A percentile compares a stretch with the other conserved stretches of the same genome.
Conservation (phyloP, 2,797 vertebrate genomes). For the Sebastes alutus region DNA sequence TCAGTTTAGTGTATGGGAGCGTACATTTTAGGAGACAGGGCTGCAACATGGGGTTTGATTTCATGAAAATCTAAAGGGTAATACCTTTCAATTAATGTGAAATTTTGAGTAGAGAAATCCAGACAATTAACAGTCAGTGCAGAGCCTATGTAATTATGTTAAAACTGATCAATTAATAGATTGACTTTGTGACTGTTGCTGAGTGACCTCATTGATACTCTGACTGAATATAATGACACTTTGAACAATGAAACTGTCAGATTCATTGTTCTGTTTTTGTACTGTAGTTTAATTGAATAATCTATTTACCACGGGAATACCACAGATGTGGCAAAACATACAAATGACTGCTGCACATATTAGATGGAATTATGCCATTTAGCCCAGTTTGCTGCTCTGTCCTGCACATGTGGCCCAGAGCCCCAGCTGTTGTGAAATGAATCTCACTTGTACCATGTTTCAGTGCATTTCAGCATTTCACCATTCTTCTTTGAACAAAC, state of each 20-base stretch:
- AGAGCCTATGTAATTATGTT: background rate
- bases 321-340: background rate
- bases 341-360: background rate
- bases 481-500: background rate
- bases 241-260: constrained; percentile 30
- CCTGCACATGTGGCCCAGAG: constrained; percentile 20
- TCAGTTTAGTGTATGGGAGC: too few relatives aligned
- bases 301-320: background rate
- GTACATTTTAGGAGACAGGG: too few relatives aligned
- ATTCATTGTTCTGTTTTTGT: constrained; percentile 10
- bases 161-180: constrained; percentile 23
- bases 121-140: background rate
- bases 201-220: background rate
- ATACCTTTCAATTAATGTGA: background rate
- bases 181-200: background rate
- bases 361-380: constrained; percentile 21
- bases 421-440: constrained; percentile 18
- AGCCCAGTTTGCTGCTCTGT: constrained; percentile 2
- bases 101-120: background rate
- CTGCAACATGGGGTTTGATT: background rate
- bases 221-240: constrained; percentile 17
- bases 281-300: constrained; percentile 4
- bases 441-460: background rate
- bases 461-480: background rate
- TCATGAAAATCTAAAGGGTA: background rate